These are phyloP conservation scores for Drosophila equinoxialis DNA, from an alignment of 1,140 invertebrate genomes.

Conservation along the genomic window DNA sequence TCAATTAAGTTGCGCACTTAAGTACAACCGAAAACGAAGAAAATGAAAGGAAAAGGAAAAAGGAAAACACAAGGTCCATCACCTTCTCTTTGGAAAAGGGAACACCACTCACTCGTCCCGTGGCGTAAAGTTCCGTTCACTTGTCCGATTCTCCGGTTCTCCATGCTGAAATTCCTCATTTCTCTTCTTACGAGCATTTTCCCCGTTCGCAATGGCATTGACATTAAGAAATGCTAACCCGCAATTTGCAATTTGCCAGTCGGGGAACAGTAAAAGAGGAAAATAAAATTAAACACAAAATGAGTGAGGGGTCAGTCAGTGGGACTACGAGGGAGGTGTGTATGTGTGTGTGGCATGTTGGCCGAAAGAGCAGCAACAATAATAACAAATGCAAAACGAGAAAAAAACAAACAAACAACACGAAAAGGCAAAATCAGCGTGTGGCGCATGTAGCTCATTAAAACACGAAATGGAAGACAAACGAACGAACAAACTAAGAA, in stretches of 20 bases:
- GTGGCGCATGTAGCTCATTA: slow-evolving; percentile 65
- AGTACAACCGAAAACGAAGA: slow-evolving; percentile 27
- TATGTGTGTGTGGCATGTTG: not conserved
- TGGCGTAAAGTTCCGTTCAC: not conserved
- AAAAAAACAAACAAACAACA: slow-evolving; percentile 8
- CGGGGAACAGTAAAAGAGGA: slow-evolving; percentile 4
- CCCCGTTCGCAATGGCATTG: slow-evolving; percentile 47
- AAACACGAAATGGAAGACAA: slow-evolving; percentile 58
- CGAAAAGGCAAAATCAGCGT: slow-evolving; percentile 59
- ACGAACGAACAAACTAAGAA: not conserved
- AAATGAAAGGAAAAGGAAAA: not conserved
- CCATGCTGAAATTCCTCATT: slow-evolving; percentile 16
- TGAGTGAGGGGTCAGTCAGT: not conserved
- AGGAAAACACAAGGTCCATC: slow-evolving; percentile 6
- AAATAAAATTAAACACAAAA: slow-evolving; percentile 12
- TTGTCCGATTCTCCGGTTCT: slow-evolving; percentile 25
- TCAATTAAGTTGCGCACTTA: slow-evolving; percentile 62
- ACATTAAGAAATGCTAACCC: slow-evolving; percentile 65
- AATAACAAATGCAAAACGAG: slow-evolving; percentile 51
- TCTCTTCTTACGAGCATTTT: not conserved
- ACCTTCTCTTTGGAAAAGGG: slow-evolving; percentile 1
- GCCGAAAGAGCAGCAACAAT: slow-evolving; percentile 41
- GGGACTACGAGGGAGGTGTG: not conserved
- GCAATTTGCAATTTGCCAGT: slow-evolving; percentile 57
- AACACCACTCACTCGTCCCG: not conserved